Evolutionary conservation across 1,140 invertebrate genomes (phyloP).

Genomic region (Ceratitis capitata): DNA sequence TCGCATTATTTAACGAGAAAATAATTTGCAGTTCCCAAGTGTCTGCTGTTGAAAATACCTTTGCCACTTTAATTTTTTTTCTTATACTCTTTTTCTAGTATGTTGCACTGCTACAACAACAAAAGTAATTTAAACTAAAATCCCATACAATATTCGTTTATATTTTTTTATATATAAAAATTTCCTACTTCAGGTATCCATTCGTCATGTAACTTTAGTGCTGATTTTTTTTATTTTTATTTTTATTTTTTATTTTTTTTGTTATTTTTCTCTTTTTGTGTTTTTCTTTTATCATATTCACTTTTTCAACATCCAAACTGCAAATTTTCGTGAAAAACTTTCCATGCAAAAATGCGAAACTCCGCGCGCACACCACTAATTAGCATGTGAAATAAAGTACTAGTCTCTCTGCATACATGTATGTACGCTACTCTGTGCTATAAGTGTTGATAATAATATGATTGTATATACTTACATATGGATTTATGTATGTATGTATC

Average conservation of each 20-base stretch:
- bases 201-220: background rate
- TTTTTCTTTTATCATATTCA: background rate
- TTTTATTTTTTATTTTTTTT: background rate
- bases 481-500: background rate
- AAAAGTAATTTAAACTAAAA: background rate
- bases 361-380: conserved; percentile 17
- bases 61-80: background rate
- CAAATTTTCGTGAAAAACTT: conserved; percentile 4
- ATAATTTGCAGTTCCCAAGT: too few species aligned
- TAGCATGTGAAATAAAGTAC: background rate
- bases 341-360: conserved; percentile 21
- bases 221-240: background rate
- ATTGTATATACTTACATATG: too few species aligned
- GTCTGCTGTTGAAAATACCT: background rate
- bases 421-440: too few species aligned
- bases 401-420: background rate
- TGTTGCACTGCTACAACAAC: background rate
- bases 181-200: background rate
- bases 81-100: background rate
- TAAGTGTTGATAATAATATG: too few species aligned
- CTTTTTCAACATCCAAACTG: background rate
- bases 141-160: background rate
- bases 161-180: background rate
- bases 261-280: background rate
- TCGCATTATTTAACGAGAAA: too few species aligned